Evolutionary conservation across 2,113 vertebrate genomes (phyloP).

Genomic region (Chloebia gouldiae): DNA sequence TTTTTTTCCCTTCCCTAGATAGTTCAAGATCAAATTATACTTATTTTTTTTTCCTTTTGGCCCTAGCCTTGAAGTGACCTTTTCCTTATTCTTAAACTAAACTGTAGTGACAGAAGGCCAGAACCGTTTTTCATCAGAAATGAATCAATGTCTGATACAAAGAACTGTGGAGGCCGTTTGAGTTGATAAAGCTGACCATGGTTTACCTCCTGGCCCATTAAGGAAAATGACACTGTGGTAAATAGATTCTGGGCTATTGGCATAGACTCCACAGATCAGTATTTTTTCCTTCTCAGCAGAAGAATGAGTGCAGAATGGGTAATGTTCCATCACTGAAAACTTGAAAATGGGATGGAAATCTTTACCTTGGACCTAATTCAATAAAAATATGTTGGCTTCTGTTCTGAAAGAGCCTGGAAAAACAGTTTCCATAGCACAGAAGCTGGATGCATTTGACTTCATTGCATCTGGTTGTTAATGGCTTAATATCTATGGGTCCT

Average conservation of each 20-base stretch:
- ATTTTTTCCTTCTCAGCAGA: neutral
- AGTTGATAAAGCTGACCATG: conserved; percentile 9
- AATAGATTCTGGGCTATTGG: conserved; percentile 26
- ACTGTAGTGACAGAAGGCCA: conserved; percentile 16
- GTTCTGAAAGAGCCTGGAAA: conserved; percentile 46
- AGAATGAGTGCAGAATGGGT: neutral
- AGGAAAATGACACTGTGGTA: conserved; percentile 20
- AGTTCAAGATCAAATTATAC: conserved; percentile 8
- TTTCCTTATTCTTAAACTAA: conserved; percentile 49
- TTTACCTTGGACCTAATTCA: conserved; percentile 28
- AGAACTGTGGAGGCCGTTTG: neutral
- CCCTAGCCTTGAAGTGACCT: conserved; percentile 44
- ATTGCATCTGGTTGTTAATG: conserved; percentile 23
- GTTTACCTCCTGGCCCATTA: conserved; percentile 3
- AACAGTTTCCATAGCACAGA: conserved; percentile 42
- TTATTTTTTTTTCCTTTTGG: neutral
- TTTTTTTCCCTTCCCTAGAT: neutral
- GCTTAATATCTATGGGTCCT: conserved; percentile 33
- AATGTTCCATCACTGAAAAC: neutral
- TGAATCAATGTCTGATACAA: neutral
- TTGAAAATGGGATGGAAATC: conserved; percentile 52
- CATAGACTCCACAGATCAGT: neutral
- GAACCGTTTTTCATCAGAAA: conserved; percentile 9
- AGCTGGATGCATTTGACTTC: conserved; percentile 29
- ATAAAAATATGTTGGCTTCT: conserved; percentile 61